phyloP scores from a whole-genome alignment of 1,140 invertebrate species.

The Trinorchestia longiramus region DNA sequence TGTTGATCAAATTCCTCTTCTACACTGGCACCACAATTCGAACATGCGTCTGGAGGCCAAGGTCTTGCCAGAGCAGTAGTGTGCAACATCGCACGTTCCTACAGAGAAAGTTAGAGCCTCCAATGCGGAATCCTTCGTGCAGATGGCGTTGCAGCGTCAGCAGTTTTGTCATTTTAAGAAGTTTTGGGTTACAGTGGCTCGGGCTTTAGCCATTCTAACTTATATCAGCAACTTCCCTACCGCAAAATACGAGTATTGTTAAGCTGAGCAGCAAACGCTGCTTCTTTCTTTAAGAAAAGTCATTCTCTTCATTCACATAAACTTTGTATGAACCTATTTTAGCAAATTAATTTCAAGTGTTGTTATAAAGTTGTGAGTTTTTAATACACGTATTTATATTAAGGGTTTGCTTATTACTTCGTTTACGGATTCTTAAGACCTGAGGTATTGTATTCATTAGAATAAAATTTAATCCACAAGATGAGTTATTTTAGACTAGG shows the following conservation, averaged over 20 bases:
- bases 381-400: not conserved
- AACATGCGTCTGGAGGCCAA: not conserved
- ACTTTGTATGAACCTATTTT: not conserved
- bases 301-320: not conserved
- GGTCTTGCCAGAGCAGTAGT: not conserved
- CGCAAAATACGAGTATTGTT: not conserved
- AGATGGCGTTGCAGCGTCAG: not conserved
- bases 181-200: not conserved
- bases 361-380: not conserved
- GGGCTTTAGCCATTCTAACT: not conserved
- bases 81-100: too few relatives aligned
- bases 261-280: not conserved
- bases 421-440: not conserved
- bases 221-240: not conserved
- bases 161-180: constrained; percentile 9
- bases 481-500: not conserved
- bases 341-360: not conserved
- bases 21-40: too few relatives aligned
- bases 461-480: not conserved
- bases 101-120: not conserved
- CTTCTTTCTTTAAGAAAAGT: not conserved
- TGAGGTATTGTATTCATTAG: not conserved
- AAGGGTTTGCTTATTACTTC: not conserved
- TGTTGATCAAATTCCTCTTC: too few relatives aligned
- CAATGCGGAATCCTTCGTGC: not conserved